Percentiles rank a stretch among this genome's conserved stretches.
phyloP scores from a whole-genome alignment of 2,113 vertebrate species.

The Marmota flaviventris region DNA sequence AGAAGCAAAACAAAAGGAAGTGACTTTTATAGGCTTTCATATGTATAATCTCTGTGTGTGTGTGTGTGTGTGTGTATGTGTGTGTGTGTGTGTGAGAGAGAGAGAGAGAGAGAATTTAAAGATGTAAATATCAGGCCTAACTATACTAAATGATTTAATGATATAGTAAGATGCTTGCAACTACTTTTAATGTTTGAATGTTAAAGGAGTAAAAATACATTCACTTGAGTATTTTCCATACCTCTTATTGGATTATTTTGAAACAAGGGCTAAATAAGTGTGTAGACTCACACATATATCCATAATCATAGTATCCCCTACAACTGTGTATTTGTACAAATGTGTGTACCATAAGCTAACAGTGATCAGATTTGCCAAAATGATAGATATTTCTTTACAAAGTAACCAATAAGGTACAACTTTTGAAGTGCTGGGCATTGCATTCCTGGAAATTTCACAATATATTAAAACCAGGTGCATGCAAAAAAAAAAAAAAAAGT shows the following conservation, averaged over 20 bases:
- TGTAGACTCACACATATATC: background rate
- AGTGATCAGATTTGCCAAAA: background rate
- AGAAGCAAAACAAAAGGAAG: background rate
- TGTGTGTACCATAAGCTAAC: background rate
- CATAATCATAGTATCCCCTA: background rate
- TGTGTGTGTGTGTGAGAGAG: no score
- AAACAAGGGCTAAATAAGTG: background rate
- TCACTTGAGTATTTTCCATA: background rate
- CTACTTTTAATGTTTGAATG: constrained; percentile 19
- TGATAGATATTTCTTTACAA: background rate
- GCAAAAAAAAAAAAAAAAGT: background rate
- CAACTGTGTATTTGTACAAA: background rate
- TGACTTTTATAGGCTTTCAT: background rate
- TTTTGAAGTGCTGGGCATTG: background rate
- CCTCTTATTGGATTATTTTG: background rate
- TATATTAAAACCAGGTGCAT: background rate
- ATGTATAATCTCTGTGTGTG: background rate
- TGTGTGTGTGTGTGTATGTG: background rate
- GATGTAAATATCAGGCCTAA: background rate
- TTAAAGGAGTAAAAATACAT: constrained; percentile 19
- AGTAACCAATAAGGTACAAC: background rate
- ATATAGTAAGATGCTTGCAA: background rate
- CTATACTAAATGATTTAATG: constrained; percentile 19
- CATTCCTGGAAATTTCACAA: constrained; percentile 31
- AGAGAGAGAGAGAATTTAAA: background rate